Base-by-base conservation (phyloP, 1,140 invertebrate genomes). In the Brachionus rotundiformis region DNA sequence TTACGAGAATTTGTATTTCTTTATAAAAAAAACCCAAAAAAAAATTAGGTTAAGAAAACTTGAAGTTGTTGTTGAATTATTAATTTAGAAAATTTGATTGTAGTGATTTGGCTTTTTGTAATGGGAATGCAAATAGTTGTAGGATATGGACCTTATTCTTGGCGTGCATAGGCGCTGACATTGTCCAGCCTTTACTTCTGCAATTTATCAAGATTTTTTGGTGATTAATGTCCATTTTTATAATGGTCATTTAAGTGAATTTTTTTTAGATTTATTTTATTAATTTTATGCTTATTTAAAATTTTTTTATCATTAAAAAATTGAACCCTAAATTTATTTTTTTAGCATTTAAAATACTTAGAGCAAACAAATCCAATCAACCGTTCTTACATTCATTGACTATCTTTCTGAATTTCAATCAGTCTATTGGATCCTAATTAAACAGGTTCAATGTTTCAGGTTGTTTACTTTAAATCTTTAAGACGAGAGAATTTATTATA, bases 31-130 rank as follows among this genome's bases (percentile, higher is more conserved):
- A 68, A 33, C 7, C 31, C 16, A 36, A 36, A 36, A 68, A 68
- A 68, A 68, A 36, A 41, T 41, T 68, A 68, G 63, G 63, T 68
- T 68, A 68, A 68, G 63, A 68, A 68, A 68, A 68, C 63, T 68
- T 31, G 5, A 68, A 36, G 29, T 63, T 63, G 61, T 63, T 63
- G 61, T 63, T 63, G 25, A 29, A 68, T 68, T 68, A 68, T 68
- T 68, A 68, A 68, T 68, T 68, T 68, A 68, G 16, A 68, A 68
- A 68, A 33, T 68, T 68, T 33, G 31, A 36, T 36, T 33, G 16
- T 19, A 36, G n/a, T 11, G 27, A 36, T 68, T 68, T 68, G 16
- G 27, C 16, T 33, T 36, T 68, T 68, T 68, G 27, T 23, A 36
- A 33, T 68, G 63, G 6, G 63, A 68, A 68, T 68, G 33, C 31